Evolutionary conservation across 2,888 invertebrate genomes (phyloP).

Genomic region (Busseola fusca): DNA sequence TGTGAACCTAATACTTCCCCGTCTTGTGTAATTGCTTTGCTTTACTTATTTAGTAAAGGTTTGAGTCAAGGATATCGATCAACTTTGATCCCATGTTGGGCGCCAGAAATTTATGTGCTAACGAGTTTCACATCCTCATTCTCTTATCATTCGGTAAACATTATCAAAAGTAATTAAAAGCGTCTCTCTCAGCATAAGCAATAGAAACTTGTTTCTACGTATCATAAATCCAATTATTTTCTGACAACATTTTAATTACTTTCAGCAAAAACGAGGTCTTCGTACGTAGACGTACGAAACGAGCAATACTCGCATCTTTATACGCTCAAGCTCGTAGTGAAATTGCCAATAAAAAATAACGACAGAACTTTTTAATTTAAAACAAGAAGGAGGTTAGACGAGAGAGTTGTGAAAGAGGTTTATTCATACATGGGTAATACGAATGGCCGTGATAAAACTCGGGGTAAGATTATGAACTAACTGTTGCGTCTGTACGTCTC

Average conservation of each 20-base stretch:
- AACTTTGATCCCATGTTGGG: conserved; percentile 56
- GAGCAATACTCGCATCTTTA: conserved; percentile 20
- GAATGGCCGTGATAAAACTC: conserved; percentile 62
- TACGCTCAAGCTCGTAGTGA: neutral
- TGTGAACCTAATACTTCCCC: conserved; percentile 41
- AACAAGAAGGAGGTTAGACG: conserved; percentile 5
- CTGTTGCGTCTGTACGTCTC: conserved; percentile 75
- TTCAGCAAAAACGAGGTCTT: conserved; percentile 49
- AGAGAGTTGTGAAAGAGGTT: conserved; percentile 42
- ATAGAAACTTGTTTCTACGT: conserved; percentile 47
- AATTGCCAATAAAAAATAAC: conserved; percentile 18
- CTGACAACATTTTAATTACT: conserved; percentile 66
- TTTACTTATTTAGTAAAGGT: conserved; percentile 52
- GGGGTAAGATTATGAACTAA: conserved; percentile 75
- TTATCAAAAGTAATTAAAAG: conserved; percentile 51
- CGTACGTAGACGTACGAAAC: conserved; percentile 5
- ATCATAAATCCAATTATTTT: conserved; percentile 62
- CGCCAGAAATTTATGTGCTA: conserved; percentile 49
- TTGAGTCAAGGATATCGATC: conserved; percentile 44
- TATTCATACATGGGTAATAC: conserved; percentile 56
- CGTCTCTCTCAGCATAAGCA: conserved; percentile 30
- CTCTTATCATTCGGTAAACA: conserved; percentile 30
- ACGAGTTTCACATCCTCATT: conserved; percentile 32
- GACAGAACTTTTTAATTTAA: conserved; percentile 17
- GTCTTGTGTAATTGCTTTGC: conserved; percentile 55